A percentile compares a stretch with the other conserved stretches of the same genome.
phyloP scores from a whole-genome alignment of 2,888 invertebrate genomes.

The Zygogramma bicolorata region DNA sequence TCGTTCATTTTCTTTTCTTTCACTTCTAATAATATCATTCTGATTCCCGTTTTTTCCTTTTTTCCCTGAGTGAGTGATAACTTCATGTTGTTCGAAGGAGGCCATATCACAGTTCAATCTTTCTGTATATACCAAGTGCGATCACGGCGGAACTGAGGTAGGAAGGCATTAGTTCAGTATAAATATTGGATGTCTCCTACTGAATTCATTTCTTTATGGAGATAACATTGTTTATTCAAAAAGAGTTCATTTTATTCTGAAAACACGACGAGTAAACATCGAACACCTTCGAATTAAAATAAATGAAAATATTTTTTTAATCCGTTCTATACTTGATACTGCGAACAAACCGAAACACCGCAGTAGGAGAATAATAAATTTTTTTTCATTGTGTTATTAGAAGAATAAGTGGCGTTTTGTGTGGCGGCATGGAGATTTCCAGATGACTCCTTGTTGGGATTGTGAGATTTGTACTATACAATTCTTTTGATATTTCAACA shows the following conservation, averaged over 20 bases:
- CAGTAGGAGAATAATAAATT: too few relatives aligned
- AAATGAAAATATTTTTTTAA: too few relatives aligned
- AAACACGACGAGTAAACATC: not conserved
- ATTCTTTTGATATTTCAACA: too few relatives aligned
- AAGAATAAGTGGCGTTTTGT: too few relatives aligned
- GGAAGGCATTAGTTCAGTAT: not conserved
- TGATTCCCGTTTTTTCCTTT: not conserved
- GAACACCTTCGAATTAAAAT: not conserved
- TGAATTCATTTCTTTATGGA: not conserved
- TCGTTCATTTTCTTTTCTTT: not conserved
- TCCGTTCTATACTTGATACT: too few relatives aligned
- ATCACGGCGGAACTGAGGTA: too few relatives aligned
- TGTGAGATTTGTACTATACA: too few relatives aligned
- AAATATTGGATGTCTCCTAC: not conserved
- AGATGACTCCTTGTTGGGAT: too few relatives aligned
- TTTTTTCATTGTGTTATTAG: too few relatives aligned
- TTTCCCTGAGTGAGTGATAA: not conserved
- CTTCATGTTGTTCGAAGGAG: not conserved
- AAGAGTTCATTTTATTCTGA: not conserved
- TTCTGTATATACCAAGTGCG: not conserved
- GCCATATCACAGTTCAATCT: not conserved
- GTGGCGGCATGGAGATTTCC: too few relatives aligned
- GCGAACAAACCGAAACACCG: too few relatives aligned
- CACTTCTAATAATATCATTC: not conserved
- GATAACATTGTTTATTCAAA: not conserved